Percentiles rank a stretch among this genome's conserved stretches.
Evolutionary conservation across 2,797 vertebrate species (phyloP).

Genomic region (Pampus argenteus): DNA sequence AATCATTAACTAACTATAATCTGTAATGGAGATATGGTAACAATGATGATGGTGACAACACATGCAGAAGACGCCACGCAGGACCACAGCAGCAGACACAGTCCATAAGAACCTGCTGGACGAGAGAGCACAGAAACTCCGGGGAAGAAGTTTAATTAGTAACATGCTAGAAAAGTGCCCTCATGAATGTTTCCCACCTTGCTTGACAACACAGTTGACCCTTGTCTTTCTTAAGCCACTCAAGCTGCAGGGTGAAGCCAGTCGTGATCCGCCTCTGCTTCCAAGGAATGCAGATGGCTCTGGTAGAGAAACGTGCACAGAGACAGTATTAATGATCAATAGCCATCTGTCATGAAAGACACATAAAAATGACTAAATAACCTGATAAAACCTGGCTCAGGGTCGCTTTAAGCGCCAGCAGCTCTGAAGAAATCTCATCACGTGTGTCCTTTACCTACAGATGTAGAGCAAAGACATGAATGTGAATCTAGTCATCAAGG

Average conservation of each 20-base stretch:
- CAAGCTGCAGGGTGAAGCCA: slow-evolving; percentile 89
- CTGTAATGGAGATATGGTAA: no score
- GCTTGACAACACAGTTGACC: slow-evolving; percentile 91
- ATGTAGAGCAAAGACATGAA: slow-evolving; percentile 17
- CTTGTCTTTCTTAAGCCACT: slow-evolving; percentile 94
- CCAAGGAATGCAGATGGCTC: slow-evolving; percentile 87
- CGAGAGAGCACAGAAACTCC: no score
- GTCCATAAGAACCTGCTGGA: no score
- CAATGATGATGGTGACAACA: no score
- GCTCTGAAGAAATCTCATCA: slow-evolving; percentile 87
- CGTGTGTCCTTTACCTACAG: slow-evolving; percentile 90
- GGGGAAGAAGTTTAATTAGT: no score
- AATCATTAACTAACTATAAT: no score
- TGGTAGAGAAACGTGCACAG: slow-evolving; percentile 63
- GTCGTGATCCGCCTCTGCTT: slow-evolving; percentile 86
- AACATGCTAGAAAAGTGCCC: no score
- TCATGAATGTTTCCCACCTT: slow-evolving; percentile 83
- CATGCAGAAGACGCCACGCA: no score
- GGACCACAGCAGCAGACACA: no score
- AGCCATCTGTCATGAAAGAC: slow-evolving; percentile 42
- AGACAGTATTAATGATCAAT: slow-evolving; percentile 48
- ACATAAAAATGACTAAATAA: slow-evolving; percentile 15
- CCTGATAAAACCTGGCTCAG: slow-evolving; percentile 72
- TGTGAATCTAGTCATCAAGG: not conserved
- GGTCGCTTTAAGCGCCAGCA: slow-evolving; percentile 83